Evolutionary conservation across 1,140 invertebrate genomes (phyloP).

Genomic region (Diuraphis noxia): DNA sequence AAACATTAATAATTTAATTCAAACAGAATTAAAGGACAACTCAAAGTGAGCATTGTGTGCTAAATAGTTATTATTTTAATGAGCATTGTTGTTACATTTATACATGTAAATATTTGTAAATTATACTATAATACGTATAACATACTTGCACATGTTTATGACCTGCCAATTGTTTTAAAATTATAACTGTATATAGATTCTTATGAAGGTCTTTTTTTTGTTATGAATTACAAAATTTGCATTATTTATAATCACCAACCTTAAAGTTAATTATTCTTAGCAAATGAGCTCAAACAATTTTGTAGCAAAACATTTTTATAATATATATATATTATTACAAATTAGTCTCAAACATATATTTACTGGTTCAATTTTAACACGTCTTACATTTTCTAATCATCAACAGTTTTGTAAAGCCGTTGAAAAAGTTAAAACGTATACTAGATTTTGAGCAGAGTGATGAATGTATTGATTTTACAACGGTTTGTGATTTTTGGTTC

Average conservation of each 20-base stretch:
- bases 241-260: background rate
- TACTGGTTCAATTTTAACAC: background rate
- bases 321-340: background rate
- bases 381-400: background rate
- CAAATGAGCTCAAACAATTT: background rate
- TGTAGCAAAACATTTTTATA: background rate
- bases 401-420: background rate
- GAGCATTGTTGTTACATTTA: background rate
- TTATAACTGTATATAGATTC: background rate
- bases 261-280: background rate
- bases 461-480: no score
- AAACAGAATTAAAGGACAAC: background rate
- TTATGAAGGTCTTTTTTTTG: background rate
- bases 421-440: background rate
- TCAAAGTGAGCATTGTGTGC: background rate
- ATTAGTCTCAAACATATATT: background rate
- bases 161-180: background rate
- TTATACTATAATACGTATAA: no score
- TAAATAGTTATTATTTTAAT: background rate
- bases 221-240: background rate
- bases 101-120: conserved; percentile 12
- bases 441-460: no score
- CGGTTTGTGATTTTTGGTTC: no score
- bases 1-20: background rate
- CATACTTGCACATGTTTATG: background rate